phyloP scores from a whole-genome alignment of 2,888 invertebrate genomes.

The Morinoia aosen region DNA sequence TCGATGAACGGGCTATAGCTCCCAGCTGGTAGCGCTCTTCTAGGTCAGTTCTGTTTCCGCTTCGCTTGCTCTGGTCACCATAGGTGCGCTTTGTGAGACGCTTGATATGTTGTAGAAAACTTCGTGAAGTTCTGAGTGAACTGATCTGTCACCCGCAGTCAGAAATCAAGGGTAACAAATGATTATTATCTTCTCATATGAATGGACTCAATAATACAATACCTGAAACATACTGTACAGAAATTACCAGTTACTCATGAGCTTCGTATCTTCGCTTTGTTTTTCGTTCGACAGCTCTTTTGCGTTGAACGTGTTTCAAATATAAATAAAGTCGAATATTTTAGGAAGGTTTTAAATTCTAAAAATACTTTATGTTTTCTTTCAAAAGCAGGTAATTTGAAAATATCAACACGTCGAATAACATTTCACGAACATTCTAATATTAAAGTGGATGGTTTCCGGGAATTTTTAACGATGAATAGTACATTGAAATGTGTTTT shows the following conservation, averaged over 20 bases:
- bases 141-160: neutral
- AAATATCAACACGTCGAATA: neutral
- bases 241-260: neutral
- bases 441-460: neutral
- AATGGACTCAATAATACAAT: neutral
- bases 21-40: neutral
- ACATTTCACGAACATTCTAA: neutral
- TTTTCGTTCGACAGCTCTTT: neutral
- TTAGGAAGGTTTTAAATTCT: neutral
- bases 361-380: neutral
- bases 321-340: neutral
- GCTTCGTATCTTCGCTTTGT: neutral
- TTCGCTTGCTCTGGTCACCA: neutral
- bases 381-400: neutral
- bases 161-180: neutral
- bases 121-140: neutral
- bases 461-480: neutral
- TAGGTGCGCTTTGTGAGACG: neutral
- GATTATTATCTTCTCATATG: neutral
- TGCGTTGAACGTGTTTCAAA: neutral
- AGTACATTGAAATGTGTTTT: neutral
- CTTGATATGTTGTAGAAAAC: neutral
- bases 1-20: neutral
- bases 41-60: constrained; percentile 17
- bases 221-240: neutral